Evolutionary conservation across 2,113 vertebrate genomes (phyloP).

Genomic region (Megalops atlanticus): DNA sequence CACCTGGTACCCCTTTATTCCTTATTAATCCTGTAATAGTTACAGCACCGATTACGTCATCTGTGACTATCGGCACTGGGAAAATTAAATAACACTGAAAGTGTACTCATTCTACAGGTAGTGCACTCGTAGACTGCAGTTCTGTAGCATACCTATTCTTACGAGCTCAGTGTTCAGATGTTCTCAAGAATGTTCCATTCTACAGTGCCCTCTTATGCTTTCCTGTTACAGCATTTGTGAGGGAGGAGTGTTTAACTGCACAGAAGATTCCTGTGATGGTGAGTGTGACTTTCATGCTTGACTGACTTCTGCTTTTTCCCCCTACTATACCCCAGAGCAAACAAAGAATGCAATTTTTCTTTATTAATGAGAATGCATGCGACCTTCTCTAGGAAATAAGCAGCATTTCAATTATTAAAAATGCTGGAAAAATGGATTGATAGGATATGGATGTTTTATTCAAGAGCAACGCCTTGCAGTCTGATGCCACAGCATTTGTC

Average conservation of each 20-base stretch:
- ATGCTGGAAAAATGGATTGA: not conserved
- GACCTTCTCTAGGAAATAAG: not conserved
- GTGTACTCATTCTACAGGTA: not conserved
- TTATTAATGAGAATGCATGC: not conserved
- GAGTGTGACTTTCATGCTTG: constrained; percentile 63
- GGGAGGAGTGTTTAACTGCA: constrained; percentile 75
- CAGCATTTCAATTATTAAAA: not conserved
- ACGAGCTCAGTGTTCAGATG: not conserved
- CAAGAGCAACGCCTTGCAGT: not conserved
- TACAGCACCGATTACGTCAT: not conserved
- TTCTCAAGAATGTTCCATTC: not conserved
- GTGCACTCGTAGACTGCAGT: too few relatives aligned
- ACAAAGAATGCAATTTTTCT: not conserved
- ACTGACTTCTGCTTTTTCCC: not conserved
- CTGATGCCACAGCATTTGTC: not conserved
- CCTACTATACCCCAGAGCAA: not conserved
- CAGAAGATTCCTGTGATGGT: constrained; percentile 71
- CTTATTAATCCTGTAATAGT: not conserved
- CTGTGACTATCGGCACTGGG: not conserved
- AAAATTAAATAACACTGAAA: too few relatives aligned
- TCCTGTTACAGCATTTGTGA: constrained; percentile 66
- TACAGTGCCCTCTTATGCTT: not conserved
- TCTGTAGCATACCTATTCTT: too few relatives aligned
- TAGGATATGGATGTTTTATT: not conserved
- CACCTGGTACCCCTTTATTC: constrained; percentile 68